A percentile compares a stretch with the other conserved stretches of the same genome.
phyloP scores from a whole-genome alignment of 2,888 invertebrate species.

The Leptogaster cylindrica region DNA sequence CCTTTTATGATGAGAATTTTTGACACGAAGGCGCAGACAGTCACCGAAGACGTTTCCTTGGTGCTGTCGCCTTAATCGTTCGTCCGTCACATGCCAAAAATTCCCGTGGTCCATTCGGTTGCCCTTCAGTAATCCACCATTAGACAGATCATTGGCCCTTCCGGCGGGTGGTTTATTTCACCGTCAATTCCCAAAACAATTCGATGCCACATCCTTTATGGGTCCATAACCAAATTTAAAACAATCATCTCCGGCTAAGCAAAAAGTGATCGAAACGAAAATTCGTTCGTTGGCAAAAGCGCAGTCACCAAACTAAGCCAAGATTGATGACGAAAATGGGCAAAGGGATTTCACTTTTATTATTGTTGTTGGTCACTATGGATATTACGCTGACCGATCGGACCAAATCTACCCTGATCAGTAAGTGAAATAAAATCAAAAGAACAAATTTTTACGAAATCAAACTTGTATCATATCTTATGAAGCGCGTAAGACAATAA shows the following conservation, averaged over 20 bases:
- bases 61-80: too few relatives aligned
- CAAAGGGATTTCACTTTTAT: conserved; percentile 44
- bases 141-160: conserved; percentile 23
- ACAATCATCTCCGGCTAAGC: conserved; percentile 9
- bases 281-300: conserved; percentile 14
- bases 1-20: too few relatives aligned
- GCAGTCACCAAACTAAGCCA: neutral
- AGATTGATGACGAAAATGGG: conserved; percentile 41
- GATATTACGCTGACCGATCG: conserved; percentile 16
- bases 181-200: conserved; percentile 37
- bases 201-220: conserved; percentile 31
- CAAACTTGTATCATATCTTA: conserved; percentile 39
- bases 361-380: conserved; percentile 39
- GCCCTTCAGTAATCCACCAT: too few relatives aligned
- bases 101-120: too few relatives aligned
- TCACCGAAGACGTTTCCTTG: too few relatives aligned
- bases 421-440: conserved; percentile 32
- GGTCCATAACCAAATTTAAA: conserved; percentile 42
- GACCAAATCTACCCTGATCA: conserved; percentile 35
- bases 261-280: conserved; percentile 29
- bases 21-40: too few relatives aligned
- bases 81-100: too few relatives aligned
- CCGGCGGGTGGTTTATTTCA: conserved; percentile 30
- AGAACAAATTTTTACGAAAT: conserved; percentile 16
- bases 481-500: conserved; percentile 39